Conservation (phyloP, 2,888 invertebrate genomes). For the Melanostoma scalare region DNA sequence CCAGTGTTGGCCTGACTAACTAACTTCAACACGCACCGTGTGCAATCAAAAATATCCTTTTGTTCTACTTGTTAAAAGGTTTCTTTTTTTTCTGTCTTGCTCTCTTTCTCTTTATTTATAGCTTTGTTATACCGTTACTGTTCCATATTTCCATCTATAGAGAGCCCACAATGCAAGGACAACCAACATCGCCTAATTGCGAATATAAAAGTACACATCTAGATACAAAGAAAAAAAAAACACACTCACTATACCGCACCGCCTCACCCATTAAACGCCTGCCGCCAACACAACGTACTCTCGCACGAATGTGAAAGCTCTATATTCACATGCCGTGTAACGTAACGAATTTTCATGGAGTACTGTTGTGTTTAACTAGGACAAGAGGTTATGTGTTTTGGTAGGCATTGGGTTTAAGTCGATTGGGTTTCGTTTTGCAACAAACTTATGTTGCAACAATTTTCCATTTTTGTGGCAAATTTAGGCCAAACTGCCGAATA, state of each 20-base stretch:
- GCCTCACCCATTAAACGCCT: not conserved
- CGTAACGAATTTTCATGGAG: conserved; percentile 42
- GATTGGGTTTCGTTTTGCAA: conserved; percentile 48
- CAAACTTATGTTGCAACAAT: conserved; percentile 54
- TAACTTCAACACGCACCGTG: conserved; percentile 67
- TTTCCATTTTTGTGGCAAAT: conserved; percentile 58
- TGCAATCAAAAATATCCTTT: conserved; percentile 70
- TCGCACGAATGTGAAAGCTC: conserved; percentile 33
- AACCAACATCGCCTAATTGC: conserved; percentile 69
- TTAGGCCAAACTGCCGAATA: conserved; percentile 62
- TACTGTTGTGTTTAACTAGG: not conserved
- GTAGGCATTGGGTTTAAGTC: conserved; percentile 31
- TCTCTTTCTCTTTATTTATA: conserved; percentile 19
- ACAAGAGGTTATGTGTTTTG: not conserved
- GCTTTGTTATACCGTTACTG: conserved; percentile 51
- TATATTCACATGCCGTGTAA: conserved; percentile 36
- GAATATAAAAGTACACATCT: conserved; percentile 63
- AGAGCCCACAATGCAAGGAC: conserved; percentile 61
- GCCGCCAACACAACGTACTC: not conserved
- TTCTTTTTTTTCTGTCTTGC: conserved; percentile 29
- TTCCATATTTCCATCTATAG: conserved; percentile 54
- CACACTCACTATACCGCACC: not conserved
- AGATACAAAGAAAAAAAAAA: conserved; percentile 12
- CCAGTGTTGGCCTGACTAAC: conserved; percentile 46
- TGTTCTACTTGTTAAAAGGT: conserved; percentile 31